Base-by-base conservation (phyloP, 64 coral and sea anemone genomes). In the Porites australiensis region DNA sequence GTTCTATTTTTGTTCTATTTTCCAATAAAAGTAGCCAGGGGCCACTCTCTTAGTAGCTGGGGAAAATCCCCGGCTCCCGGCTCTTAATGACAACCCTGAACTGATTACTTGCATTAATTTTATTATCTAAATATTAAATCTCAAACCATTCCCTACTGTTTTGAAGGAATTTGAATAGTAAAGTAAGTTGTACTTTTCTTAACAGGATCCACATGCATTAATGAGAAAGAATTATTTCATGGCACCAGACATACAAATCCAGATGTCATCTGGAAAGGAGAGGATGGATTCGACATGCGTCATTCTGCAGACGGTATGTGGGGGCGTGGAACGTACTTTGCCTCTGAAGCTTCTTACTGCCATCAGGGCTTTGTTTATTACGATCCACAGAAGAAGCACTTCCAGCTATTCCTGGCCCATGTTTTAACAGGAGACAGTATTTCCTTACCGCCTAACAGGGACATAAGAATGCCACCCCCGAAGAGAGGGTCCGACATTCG, bases 251-350 rank as follows among this genome's bases (percentile, higher is more conserved):
- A 20, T 2, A 96, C 64, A 75, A 66, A 44, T 10, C 94, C 94
- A 9, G 71, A 72, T 7, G 23, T 47, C n/a, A 88, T 96, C 60
- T 96, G 89, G 89, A 80, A 78, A 62, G 80, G 90, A 75, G 94
- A 96, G 84, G 94, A 92, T 83, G 94, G 94, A 18, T 96, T 96
- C 82, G 94, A 96, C 58, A 88, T 96, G 94, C 94, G 94, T 0
- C 87, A 88, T 70, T 92, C 89, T 58, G 76, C 83, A 3, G 66
- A 91, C 46, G 94, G 94, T n/a, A 92, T 96, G 90, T 96, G 94
- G 94, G 94, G 94, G 5, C 73, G 84, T 52, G 94, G 89, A 0
- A 54, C 79, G 44, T 96, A 96, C 76, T 96, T 96, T 60, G 94
- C 94, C 18, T 70, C 78, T 0, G 77, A 96, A 81, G 89, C 90